Percentiles rank a stretch among this genome's conserved stretches.
Conservation (phyloP, 1,140 invertebrate genomes). For the Lordiphosa stackelbergi region DNA sequence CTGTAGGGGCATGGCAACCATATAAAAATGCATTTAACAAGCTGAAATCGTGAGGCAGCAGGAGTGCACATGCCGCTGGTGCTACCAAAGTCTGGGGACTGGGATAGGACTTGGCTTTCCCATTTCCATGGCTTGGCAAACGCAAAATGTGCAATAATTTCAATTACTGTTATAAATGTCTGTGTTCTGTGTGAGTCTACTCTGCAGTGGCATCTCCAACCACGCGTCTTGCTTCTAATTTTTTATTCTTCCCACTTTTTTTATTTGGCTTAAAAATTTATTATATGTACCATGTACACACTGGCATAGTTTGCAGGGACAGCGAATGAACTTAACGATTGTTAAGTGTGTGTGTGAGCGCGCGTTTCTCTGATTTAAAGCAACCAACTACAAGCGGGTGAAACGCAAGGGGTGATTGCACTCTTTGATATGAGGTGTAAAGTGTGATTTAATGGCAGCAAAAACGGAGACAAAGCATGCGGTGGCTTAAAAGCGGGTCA, state of each 20-base stretch:
- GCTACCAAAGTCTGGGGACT: background rate
- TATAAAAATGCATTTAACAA: constrained; percentile 74
- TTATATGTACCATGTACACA: constrained; percentile 30
- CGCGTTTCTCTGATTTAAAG: constrained; percentile 17
- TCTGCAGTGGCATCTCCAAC: background rate
- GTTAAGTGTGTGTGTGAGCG: constrained; percentile 32
- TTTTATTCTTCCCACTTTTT: background rate
- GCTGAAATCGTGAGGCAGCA: constrained; percentile 47
- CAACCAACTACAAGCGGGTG: constrained; percentile 5
- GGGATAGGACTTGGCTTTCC: constrained; percentile 3
- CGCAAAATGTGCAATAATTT: constrained; percentile 76
- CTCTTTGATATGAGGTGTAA: constrained; percentile 48
- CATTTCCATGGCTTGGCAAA: constrained; percentile 50
- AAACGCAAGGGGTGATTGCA: background rate
- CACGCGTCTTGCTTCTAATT: no score
- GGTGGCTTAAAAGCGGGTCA: constrained; percentile 27
- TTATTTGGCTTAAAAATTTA: constrained; percentile 55
- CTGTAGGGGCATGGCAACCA: constrained; percentile 20
- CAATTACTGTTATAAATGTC: constrained; percentile 77
- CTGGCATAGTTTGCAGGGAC: constrained; percentile 31
- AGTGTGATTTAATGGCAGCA: constrained; percentile 41
- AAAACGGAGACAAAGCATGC: constrained; percentile 5
- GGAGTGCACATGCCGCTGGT: constrained; percentile 24
- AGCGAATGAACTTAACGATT: constrained; percentile 47
- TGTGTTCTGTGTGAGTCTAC: constrained; percentile 38